Evolutionary conservation across 2,113 vertebrate genomes (phyloP).

Genomic region (Excalfactoria chinensis): DNA sequence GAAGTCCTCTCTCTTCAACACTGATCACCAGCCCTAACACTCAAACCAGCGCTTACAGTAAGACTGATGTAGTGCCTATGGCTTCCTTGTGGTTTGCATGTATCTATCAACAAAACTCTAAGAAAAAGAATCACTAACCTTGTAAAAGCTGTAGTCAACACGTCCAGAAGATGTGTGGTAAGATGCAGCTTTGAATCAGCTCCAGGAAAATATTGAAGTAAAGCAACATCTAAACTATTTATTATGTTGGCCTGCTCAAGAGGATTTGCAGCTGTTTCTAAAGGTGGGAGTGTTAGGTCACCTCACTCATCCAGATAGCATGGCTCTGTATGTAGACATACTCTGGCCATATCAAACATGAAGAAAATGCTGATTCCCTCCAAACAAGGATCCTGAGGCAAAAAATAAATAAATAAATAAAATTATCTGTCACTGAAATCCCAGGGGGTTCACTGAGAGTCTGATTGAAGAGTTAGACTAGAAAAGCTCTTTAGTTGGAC

Average conservation of each 20-base stretch:
- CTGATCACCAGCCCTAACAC: rapidly evolving
- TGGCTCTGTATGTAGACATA: background rate
- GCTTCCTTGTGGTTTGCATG: background rate
- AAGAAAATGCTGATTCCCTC: background rate
- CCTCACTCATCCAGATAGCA: background rate
- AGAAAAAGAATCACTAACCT: background rate
- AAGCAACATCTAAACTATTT: background rate
- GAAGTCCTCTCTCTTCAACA: background rate
- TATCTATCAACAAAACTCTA: background rate
- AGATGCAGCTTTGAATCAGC: background rate
- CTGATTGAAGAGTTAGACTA: background rate
- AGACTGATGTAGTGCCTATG: background rate
- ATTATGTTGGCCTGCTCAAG: background rate
- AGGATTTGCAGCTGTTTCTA: background rate
- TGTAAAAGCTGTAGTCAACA: background rate
- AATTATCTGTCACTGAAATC: background rate
- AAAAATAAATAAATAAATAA: too few relatives aligned
- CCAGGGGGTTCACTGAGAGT: background rate
- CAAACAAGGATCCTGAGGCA: background rate
- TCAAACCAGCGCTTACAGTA: background rate
- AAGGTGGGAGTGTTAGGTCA: background rate
- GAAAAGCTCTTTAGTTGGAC: background rate
- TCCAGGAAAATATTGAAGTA: background rate
- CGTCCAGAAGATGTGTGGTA: background rate
- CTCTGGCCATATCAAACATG: background rate